Conservation (phyloP, 2,113 vertebrate genomes). For the Sphyrna mokarran region DNA sequence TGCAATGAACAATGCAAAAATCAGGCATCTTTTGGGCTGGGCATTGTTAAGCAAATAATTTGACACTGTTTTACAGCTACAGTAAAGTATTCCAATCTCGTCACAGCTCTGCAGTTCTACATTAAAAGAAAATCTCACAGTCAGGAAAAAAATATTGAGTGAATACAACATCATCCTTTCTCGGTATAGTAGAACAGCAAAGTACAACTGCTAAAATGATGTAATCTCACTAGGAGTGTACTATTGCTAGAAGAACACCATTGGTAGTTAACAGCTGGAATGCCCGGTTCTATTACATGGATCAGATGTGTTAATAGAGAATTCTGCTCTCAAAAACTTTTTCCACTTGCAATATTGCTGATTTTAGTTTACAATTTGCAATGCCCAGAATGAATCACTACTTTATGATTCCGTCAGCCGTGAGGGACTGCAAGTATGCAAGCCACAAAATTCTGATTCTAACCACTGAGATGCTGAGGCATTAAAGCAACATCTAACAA, state of each 20-base stretch:
- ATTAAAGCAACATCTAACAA: conserved; percentile 3
- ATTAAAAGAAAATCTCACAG: background rate
- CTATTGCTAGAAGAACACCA: background rate
- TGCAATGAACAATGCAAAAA: background rate
- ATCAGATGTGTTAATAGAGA: background rate
- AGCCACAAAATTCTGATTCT: conserved; percentile 3
- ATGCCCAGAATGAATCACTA: conserved; percentile 3
- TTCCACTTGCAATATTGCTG: conserved; percentile 5
- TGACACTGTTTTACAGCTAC: background rate
- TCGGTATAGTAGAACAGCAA: background rate
- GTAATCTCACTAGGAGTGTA: background rate
- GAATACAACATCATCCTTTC: background rate
- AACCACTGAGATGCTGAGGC: background rate
- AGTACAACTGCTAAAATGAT: background rate
- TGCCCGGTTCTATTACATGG: background rate
- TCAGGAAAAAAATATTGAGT: background rate
- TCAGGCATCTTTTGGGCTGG: background rate
- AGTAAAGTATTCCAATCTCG: background rate
- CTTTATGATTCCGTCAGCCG: background rate
- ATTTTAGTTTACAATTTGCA: background rate
- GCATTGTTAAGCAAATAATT: background rate
- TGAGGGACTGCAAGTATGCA: background rate
- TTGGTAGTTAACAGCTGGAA: background rate
- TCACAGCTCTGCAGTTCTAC: background rate
- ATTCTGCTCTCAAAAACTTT: background rate